phyloP scores from a whole-genome alignment of 1,140 invertebrate species.

The Phthorimaea operculella region DNA sequence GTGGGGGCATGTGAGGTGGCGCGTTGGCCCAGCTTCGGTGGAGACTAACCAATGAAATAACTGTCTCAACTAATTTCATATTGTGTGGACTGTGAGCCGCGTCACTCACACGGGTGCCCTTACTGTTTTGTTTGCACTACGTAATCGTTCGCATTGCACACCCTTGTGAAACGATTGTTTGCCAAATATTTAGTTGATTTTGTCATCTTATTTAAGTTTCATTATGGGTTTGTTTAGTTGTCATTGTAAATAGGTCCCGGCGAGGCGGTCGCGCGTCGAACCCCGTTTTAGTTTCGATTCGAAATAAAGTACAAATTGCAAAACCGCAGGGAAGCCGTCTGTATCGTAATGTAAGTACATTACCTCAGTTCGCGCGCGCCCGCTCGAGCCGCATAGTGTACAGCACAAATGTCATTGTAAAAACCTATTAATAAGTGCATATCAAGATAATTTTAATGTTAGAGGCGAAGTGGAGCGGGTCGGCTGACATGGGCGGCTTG shows the following conservation, averaged over 20 bases:
- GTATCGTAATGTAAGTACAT: constrained; percentile 26
- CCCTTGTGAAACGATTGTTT: constrained; percentile 29
- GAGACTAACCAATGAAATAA: too few species aligned
- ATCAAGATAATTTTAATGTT: constrained; percentile 61
- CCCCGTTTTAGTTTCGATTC: constrained; percentile 23
- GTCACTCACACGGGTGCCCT: too few species aligned
- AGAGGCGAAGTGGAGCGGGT: constrained; percentile 27
- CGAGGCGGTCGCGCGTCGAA: constrained; percentile 20
- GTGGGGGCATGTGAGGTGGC: too few species aligned
- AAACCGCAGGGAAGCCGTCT: constrained; percentile 23
- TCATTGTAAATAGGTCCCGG: constrained; percentile 50
- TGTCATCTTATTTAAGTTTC: constrained; percentile 34
- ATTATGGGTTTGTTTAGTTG: constrained; percentile 33
- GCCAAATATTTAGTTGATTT: constrained; percentile 54
- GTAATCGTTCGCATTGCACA: constrained; percentile 23
- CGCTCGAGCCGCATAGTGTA: constrained; percentile 42
- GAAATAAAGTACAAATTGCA: constrained; percentile 39
- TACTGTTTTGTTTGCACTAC: too few species aligned
- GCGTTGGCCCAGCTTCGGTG: too few species aligned
- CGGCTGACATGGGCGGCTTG: constrained; percentile 8
- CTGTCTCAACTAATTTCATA: too few species aligned
- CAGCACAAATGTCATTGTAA: constrained; percentile 64
- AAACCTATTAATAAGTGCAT: constrained; percentile 60
- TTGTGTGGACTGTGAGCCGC: too few species aligned
- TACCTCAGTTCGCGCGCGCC: constrained; percentile 22